Conservation (phyloP, 2,888 invertebrate species). For the Coleophora deauratella region DNA sequence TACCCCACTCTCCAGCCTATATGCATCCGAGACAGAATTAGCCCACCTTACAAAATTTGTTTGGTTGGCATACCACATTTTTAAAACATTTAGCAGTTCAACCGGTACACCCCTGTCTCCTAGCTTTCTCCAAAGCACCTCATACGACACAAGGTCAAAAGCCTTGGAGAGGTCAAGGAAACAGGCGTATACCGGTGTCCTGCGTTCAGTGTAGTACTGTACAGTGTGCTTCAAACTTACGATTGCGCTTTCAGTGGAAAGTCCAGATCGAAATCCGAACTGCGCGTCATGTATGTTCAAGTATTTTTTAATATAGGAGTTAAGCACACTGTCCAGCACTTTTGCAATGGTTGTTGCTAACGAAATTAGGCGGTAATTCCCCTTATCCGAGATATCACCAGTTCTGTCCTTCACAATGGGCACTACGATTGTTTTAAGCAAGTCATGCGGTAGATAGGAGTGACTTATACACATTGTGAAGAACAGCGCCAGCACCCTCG, state of each 20-base stretch:
- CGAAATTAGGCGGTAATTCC: constrained; percentile 4
- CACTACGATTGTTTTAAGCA: not conserved
- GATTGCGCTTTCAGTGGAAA: too few species aligned
- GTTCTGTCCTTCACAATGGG: constrained; percentile 3
- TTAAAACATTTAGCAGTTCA: not conserved
- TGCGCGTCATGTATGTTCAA: not conserved
- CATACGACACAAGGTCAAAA: constrained; percentile 10
- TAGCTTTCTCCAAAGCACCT: constrained; percentile 8
- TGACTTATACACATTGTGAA: not conserved
- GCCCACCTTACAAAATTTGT: constrained; percentile 4
- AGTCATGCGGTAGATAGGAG: not conserved
- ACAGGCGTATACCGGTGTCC: constrained; percentile 8
- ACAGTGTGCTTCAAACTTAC: constrained; percentile 9
- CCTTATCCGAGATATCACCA: not conserved
- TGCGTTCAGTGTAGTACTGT: constrained; percentile 4
- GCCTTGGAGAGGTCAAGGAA: constrained; percentile 6
- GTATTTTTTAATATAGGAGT: not conserved
- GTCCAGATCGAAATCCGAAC: constrained; percentile 1
- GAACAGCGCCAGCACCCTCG: too few species aligned
- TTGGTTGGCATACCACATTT: constrained; percentile 7
- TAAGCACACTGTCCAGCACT: constrained; percentile 3
- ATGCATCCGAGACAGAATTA: not conserved
- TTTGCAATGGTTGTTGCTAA: constrained; percentile 2
- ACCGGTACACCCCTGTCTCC: not conserved
- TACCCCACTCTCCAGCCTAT: not conserved